Conservation (phyloP, 2,797 vertebrate genomes). For the Moxostoma hubbsi region DNA sequence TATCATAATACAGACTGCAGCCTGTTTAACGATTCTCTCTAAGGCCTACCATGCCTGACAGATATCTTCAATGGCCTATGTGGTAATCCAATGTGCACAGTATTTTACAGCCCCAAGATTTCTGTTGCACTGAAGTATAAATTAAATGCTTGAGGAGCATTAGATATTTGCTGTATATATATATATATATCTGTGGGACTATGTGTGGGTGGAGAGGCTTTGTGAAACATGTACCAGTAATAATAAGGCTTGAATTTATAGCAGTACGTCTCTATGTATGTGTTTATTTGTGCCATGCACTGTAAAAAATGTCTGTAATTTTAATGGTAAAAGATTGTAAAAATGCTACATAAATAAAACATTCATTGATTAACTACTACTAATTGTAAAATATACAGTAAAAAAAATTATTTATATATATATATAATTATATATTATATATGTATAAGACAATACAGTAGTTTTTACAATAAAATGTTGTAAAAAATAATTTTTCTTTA, state of each 20-base stretch:
- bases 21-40: conserved; percentile 21
- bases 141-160: conserved; percentile 24
- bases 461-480: too few species aligned
- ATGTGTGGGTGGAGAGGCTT: conserved; percentile 9
- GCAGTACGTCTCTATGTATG: not conserved
- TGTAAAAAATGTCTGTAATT: too few species aligned
- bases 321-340: too few species aligned
- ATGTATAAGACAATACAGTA: too few species aligned
- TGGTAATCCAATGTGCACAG: conserved; percentile 22
- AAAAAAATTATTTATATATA: too few species aligned
- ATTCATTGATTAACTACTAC: too few species aligned
- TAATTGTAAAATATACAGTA: too few species aligned
- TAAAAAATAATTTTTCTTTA: too few species aligned
- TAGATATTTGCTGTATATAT: conserved; percentile 16
- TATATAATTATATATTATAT: too few species aligned
- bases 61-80: not conserved
- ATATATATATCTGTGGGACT: not conserved
- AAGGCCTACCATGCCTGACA: conserved; percentile 1
- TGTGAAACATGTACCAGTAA: conserved; percentile 16
- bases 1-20: conserved; percentile 24
- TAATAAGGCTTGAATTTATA: conserved; percentile 8
- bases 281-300: too few species aligned
- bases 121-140: conserved; percentile 26
- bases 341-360: too few species aligned
- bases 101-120: conserved; percentile 23